phyloP scores from a whole-genome alignment of 1,140 invertebrate genomes.

The Oedothorax gibbosus region DNA sequence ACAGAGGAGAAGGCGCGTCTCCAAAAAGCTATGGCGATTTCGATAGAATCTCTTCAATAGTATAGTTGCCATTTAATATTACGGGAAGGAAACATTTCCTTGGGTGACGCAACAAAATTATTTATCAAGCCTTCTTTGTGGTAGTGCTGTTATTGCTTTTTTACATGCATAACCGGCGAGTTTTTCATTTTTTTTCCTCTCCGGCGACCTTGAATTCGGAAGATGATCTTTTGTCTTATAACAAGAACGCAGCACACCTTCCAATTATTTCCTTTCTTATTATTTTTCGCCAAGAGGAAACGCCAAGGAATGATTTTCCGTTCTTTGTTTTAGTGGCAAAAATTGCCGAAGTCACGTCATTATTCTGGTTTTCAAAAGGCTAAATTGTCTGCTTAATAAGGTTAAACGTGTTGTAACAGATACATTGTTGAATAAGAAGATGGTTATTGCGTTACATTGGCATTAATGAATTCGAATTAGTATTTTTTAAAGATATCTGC shows the following conservation, averaged over 20 bases:
- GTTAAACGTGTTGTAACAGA: conserved; percentile 22
- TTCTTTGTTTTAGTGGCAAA: background rate
- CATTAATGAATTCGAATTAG: too few relatives aligned
- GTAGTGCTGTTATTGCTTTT: background rate
- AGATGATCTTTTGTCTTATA: conserved; percentile 29
- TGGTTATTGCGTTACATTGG: too few relatives aligned
- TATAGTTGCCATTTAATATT: too few relatives aligned
- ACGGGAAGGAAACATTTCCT: conserved; percentile 1
- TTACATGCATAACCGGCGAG: background rate
- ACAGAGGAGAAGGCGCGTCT: too few relatives aligned
- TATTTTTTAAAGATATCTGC: too few relatives aligned
- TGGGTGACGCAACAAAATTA: conserved; percentile 37
- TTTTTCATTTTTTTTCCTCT: conserved; percentile 2
- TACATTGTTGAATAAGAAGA: conserved; percentile 16
- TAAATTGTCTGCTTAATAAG: conserved; percentile 3
- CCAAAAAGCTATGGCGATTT: too few relatives aligned
- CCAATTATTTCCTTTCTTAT: conserved; percentile 12
- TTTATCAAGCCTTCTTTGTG: conserved; percentile 38
- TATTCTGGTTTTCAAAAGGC: conserved; percentile 10
- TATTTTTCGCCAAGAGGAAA: conserved; percentile 27
- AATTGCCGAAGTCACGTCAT: background rate
- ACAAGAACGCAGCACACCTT: conserved; percentile 7
- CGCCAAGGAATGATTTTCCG: conserved; percentile 3
- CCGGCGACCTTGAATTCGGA: conserved; percentile 33
- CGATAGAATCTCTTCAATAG: too few relatives aligned